Base-by-base conservation (phyloP, 1,140 invertebrate species). In the Sminthurinus signatus region DNA sequence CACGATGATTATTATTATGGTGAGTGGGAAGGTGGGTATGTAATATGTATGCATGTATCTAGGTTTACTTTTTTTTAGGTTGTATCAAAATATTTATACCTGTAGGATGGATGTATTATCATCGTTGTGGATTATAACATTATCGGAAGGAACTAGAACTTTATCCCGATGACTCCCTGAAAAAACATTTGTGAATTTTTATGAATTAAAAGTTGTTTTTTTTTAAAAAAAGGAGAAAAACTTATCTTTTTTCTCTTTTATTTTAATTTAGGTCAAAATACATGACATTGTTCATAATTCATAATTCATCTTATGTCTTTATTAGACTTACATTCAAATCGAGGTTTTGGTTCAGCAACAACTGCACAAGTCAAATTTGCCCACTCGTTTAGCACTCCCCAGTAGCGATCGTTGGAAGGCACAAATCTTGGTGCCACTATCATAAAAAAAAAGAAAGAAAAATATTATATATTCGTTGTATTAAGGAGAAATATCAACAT, bases 321-420 rank as follows among this genome's bases (percentile, higher is more conserved):
- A n/a, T n/a, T n/a, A n/a, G n/a, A n/a, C n/a, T n/a, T n/a, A n/a
- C n/a, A 72, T 19, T 69, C 64, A 36, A 72, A 72, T 29, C 43
- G 60, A 2, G 67, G 46, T 43, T 64, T 68, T 1, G 70, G 70
- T 32, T 72, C 70, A 4, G 70, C 70, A 21, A 39, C 23, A 12
- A 69, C 70, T 42, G 58, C 48, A 58, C 70, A 72, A 28, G 70
- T 72, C 62, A 72, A 66, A 36, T 69, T 72, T 25, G 67, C 64
- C 70, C 70, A 72, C 32, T 66, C 64, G 15, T 57, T 56, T 25
- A 69, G 17, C 25, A 72, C 70, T n/a, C 70, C 46, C 8, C 8
- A 48, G 46, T 48, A 19, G 5, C 21, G 10, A 19, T 8, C 5
- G 15, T 25, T 1, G 10, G 50, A n/a, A 28, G 10, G n/a, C 12